Conservation (phyloP, 2,113 vertebrate genomes). For the Ptilonorhynchus violaceus region DNA sequence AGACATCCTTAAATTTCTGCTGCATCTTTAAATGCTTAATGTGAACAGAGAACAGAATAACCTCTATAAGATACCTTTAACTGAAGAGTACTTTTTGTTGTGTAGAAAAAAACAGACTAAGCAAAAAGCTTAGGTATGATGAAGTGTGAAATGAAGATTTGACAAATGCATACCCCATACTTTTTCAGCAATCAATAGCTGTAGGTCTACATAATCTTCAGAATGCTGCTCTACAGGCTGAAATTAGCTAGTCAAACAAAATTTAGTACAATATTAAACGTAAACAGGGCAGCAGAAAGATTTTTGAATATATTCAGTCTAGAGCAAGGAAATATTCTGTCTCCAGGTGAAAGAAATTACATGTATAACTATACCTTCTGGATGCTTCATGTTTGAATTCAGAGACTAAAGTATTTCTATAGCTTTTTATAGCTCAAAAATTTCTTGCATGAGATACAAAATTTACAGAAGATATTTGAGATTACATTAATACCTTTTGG, state of each 20-base stretch:
- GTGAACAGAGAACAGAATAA: neutral
- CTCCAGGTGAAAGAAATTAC: neutral
- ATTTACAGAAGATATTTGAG: neutral
- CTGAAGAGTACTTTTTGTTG: neutral
- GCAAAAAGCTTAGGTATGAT: neutral
- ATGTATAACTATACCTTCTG: neutral
- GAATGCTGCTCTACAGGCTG: neutral
- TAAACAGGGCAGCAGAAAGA: neutral
- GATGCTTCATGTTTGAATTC: neutral
- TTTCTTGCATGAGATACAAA: neutral
- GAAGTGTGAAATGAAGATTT: conserved; percentile 7
- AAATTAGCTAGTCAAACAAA: neutral
- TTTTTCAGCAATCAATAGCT: neutral
- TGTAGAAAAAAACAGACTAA: neutral
- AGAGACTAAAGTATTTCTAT: neutral
- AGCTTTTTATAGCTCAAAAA: neutral
- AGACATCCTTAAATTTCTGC: neutral
- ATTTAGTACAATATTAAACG: neutral
- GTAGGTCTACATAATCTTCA: neutral
- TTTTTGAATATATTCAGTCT: neutral
- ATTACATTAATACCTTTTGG: neutral
- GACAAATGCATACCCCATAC: neutral
- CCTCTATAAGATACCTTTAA: neutral
- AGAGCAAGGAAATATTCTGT: neutral
- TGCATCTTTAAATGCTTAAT: neutral